Evolutionary conservation across 2,797 vertebrate genomes (phyloP), one percentile per base, ranked within the genome.

Genomic region (Clarias pachynema): DNA sequence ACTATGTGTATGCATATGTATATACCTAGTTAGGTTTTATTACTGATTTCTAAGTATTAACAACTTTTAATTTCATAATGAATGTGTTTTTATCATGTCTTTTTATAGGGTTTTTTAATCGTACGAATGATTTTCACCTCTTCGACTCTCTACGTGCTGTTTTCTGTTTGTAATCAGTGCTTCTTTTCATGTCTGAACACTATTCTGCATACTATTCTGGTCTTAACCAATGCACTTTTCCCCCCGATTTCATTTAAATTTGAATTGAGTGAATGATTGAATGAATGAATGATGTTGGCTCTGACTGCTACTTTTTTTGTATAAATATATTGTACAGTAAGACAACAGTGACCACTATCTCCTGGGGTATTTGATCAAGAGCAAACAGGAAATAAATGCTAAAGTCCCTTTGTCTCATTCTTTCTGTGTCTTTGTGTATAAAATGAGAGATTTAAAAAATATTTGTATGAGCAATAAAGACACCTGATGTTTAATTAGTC

Each of bases 181-280:
- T 93, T 93, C 72, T 62, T 63, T 72, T 44, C 37, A 12, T 40
- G 73, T 92, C 90, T 92, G 90, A 93, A 94, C 92, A 95, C 89
- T 90, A 88, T 95, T 96, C 91, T 90, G 94, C 94, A 92, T 95
- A 94, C 93, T 94, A 94, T 95, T 92, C 92, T 91, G 92, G 92
- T 95, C 92, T 94, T 94, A 95, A 96, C 94, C 95, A 88, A 97
- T 97, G 98, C 98, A 99, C 98, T 99, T 99, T 95, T 90, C 86
- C 94, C 95, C 94, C 95, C 96, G 93, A 95, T 95, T 93, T 96
- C 94, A 93, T 96, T 93, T 92, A 91, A 95, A 88, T 80, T 85
- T 69, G 93, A 93, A 94, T 94, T 85, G 86, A 89, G 73, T 84
- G 89, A 88, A 66, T 87, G 77, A 84, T 80, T 80, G 73, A 82